Conservation (phyloP, 2,888 invertebrate species). For the Idaea straminata region DNA sequence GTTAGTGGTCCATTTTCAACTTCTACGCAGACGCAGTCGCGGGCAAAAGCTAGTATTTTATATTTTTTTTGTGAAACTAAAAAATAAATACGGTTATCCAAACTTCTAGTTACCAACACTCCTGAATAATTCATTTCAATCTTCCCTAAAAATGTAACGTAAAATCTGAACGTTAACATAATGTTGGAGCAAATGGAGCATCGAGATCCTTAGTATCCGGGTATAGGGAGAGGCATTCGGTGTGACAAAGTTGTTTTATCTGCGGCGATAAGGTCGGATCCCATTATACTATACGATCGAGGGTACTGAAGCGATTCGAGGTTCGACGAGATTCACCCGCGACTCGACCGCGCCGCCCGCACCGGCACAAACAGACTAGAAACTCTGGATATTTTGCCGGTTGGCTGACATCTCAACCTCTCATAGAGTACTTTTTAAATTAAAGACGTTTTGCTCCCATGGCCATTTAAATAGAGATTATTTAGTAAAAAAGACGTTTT, state of each 20-base stretch:
- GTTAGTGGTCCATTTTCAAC: no score
- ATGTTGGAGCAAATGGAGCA: constrained; percentile 66
- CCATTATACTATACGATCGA: constrained; percentile 39
- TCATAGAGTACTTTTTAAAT: no score
- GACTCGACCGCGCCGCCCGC: constrained; percentile 66
- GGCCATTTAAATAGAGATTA: no score
- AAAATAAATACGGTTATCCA: not conserved
- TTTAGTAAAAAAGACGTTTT: no score
- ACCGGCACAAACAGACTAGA: constrained; percentile 24
- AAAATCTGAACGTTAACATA: constrained; percentile 64
- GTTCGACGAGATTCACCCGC: constrained; percentile 41
- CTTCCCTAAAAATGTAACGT: constrained; percentile 43
- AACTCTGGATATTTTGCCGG: not conserved
- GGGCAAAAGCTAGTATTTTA: no score
- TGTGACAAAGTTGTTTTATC: constrained; percentile 74
- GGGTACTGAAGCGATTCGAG: constrained; percentile 28
- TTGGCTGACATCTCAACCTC: not conserved
- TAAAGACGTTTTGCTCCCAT: no score
- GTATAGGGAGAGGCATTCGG: constrained; percentile 57
- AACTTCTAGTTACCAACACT: not conserved
- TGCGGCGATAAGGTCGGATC: constrained; percentile 53
- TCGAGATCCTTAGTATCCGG: constrained; percentile 24
- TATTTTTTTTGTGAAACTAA: no score
- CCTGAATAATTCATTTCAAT: constrained; percentile 19
- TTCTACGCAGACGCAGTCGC: no score